A percentile compares a stretch with the other conserved stretches of the same genome.
These are phyloP conservation scores for Pempheris klunzingeri DNA, from an alignment of 2,797 vertebrate species.

Conservation along the genomic window DNA sequence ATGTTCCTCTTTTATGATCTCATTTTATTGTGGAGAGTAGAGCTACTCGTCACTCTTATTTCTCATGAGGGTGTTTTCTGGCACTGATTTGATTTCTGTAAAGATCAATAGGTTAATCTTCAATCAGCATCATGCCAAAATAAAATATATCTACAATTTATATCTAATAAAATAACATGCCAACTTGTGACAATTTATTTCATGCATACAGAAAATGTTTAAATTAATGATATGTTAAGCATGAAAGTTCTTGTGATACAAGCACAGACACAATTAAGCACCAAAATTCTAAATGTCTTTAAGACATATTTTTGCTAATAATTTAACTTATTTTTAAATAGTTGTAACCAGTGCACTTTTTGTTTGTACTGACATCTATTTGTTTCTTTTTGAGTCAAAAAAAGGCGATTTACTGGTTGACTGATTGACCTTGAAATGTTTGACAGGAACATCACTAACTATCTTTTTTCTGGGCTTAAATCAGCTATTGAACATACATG, in stretches of 20 bases:
- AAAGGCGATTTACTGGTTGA: neutral
- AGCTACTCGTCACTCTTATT: slow-evolving; percentile 20
- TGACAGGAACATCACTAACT: neutral
- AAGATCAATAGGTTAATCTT: neutral
- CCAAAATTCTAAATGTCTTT: neutral
- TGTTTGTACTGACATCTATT: too few relatives aligned
- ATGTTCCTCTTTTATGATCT: slow-evolving; percentile 49
- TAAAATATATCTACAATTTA: neutral
- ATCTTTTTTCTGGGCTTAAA: neutral
- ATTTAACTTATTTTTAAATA: neutral
- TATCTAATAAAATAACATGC: neutral
- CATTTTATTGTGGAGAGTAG: slow-evolving; percentile 38
- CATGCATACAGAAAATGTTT: neutral
- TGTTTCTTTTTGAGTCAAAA: neutral
- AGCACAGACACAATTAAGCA: too few relatives aligned
- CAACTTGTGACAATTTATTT: neutral
- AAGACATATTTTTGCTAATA: neutral
- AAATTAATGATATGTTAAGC: neutral
- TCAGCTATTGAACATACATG: neutral
- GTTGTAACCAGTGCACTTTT: neutral
- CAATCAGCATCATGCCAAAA: neutral
- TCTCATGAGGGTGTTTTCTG: slow-evolving; percentile 23
- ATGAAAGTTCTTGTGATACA: too few relatives aligned
- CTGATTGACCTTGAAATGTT: neutral
- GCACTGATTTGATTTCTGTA: slow-evolving; percentile 19